Percentiles rank a stretch among this genome's conserved stretches.
phyloP scores from a whole-genome alignment of 2,888 invertebrate genomes.

The Tipula unca region DNA sequence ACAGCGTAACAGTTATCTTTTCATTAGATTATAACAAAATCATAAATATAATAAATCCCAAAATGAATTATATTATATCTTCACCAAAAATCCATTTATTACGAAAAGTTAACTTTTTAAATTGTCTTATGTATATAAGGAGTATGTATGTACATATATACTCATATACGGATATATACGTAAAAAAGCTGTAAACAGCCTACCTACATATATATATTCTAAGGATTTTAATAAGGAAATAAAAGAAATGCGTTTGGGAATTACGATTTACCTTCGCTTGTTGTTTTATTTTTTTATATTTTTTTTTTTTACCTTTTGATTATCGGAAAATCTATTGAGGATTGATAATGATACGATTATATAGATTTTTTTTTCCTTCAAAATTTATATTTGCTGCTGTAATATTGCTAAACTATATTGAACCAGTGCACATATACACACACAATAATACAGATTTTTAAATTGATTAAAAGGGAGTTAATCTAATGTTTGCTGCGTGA shows the following conservation, averaged over 20 bases:
- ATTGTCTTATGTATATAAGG: not conserved
- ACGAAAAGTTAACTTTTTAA: not conserved
- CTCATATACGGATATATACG: not conserved
- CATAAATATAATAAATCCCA: not conserved
- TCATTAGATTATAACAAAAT: conserved; percentile 14
- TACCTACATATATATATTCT: not conserved
- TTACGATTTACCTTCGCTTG: not conserved
- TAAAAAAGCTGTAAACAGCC: not conserved
- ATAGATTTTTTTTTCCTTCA: not conserved
- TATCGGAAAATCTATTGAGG: not conserved
- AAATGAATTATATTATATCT: not conserved
- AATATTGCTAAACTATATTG: too few relatives aligned
- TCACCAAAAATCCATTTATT: not conserved
- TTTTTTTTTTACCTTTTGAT: not conserved
- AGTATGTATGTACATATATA: too few relatives aligned
- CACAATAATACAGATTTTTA: not conserved
- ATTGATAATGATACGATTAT: not conserved
- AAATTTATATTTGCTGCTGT: not conserved
- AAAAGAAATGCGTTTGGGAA: not conserved
- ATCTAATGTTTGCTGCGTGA: not conserved
- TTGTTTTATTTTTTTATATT: not conserved
- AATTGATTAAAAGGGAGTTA: not conserved
- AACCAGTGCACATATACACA: not conserved
- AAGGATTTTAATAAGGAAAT: not conserved
- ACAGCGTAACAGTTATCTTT: not conserved